Conservation (phyloP, 2,797 vertebrate genomes). For the Tragopan temminckii region DNA sequence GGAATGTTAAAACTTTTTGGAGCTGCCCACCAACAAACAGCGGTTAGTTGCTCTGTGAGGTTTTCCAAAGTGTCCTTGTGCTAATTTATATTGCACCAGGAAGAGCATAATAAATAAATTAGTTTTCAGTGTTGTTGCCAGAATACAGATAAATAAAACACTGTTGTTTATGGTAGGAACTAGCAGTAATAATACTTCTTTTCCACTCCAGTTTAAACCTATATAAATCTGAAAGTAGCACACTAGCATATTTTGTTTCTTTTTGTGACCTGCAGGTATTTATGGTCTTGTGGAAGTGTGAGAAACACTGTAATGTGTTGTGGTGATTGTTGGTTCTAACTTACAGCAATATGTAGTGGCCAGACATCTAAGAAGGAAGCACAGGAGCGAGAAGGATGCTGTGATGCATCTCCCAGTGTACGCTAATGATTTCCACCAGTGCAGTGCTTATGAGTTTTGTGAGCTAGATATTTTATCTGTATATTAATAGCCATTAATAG, state of each 20-base stretch:
- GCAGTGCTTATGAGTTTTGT: not conserved
- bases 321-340: not conserved
- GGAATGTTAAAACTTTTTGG: not conserved
- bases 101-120: constrained; percentile 11
- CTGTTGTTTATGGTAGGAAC: not conserved
- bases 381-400: not conserved
- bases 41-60: not conserved
- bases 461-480: not conserved
- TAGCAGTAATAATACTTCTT: not conserved
- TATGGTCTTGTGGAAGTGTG: not conserved
- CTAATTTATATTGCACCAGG: not conserved
- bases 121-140: constrained; percentile 8
- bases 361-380: not conserved
- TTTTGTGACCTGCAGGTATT: not conserved
- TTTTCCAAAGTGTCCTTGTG: not conserved
- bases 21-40: not conserved
- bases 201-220: not conserved
- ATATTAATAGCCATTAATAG: not conserved
- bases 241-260: not conserved
- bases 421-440: not conserved
- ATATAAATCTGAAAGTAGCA: not conserved
- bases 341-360: not conserved
- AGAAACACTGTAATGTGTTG: not conserved
- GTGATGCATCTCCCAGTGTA: not conserved
- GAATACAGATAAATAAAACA: constrained; percentile 14